A percentile compares a stretch with the other conserved stretches of the same genome.
Evolutionary conservation across 2,797 vertebrate genomes (phyloP).

Genomic region (Tragelaphus eurycerus): DNA sequence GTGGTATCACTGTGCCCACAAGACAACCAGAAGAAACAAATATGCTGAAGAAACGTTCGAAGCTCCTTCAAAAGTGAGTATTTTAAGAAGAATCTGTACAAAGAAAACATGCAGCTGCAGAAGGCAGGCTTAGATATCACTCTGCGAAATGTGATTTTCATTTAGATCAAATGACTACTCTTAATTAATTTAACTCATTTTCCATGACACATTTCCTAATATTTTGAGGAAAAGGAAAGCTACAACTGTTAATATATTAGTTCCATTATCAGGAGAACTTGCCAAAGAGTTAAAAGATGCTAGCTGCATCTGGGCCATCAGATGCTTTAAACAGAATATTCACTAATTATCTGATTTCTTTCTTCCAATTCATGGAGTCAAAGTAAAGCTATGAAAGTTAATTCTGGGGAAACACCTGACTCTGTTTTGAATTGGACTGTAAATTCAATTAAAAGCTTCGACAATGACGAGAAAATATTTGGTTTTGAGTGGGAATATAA

Average conservation of each 20-base stretch:
- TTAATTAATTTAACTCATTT: conserved; percentile 28
- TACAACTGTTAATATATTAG: not conserved
- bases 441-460: conserved; percentile 27
- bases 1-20: not conserved
- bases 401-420: not conserved
- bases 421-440: not conserved
- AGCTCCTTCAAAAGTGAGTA: not conserved
- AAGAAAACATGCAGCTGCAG: conserved; percentile 21
- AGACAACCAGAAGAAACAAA: not conserved
- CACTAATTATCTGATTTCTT: conserved; percentile 29
- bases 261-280: conserved; percentile 14
- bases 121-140: not conserved
- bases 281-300: conserved; percentile 11
- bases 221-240: conserved; percentile 22
- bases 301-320: not conserved
- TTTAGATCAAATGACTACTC: conserved; percentile 24
- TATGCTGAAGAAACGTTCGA: not conserved
- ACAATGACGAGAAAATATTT: conserved; percentile 9
- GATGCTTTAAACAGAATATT: not conserved
- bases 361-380: conserved; percentile 6
- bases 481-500: not conserved
- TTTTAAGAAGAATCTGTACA: conserved; percentile 3
- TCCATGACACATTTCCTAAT: conserved; percentile 26
- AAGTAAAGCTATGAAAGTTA: not conserved
- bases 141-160: not conserved